phyloP scores from a whole-genome alignment of 2,797 vertebrate genomes.

The Chelon auratus region DNA sequence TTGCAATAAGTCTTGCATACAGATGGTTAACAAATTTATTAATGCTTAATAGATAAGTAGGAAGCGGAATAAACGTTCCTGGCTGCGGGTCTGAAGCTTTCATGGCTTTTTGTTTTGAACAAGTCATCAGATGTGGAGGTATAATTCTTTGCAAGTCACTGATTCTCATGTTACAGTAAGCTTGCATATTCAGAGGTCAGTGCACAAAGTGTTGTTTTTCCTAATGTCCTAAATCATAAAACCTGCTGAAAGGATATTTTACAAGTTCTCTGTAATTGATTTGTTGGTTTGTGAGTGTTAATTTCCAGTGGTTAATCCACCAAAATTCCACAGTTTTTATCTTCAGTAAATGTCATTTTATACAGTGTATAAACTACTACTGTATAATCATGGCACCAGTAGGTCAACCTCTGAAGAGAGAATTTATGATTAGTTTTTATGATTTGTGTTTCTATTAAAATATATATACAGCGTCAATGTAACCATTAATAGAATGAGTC shows the following conservation, averaged over 20 bases:
- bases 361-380: neutral
- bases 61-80: neutral
- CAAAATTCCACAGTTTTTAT: neutral
- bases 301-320: neutral
- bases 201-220: neutral
- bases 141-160: neutral
- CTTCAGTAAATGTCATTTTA: neutral
- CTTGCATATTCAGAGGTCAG: slow-evolving; percentile 1
- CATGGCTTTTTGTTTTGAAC: neutral
- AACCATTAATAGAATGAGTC: slow-evolving; percentile 4
- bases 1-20: slow-evolving; percentile 3
- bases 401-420: too few relatives aligned
- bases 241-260: neutral
- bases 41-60: neutral
- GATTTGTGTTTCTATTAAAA: too few relatives aligned
- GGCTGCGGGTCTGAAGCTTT: neutral
- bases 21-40: neutral
- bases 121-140: neutral
- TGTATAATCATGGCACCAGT: neutral
- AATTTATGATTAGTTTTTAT: too few relatives aligned
- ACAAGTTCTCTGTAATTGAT: neutral
- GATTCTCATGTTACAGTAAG: slow-evolving; percentile 22
- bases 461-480: too few relatives aligned
- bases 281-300: neutral
- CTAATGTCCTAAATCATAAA: neutral